Base-by-base conservation (phyloP, 2,797 vertebrate genomes). In the Phalanger gymnotis region DNA sequence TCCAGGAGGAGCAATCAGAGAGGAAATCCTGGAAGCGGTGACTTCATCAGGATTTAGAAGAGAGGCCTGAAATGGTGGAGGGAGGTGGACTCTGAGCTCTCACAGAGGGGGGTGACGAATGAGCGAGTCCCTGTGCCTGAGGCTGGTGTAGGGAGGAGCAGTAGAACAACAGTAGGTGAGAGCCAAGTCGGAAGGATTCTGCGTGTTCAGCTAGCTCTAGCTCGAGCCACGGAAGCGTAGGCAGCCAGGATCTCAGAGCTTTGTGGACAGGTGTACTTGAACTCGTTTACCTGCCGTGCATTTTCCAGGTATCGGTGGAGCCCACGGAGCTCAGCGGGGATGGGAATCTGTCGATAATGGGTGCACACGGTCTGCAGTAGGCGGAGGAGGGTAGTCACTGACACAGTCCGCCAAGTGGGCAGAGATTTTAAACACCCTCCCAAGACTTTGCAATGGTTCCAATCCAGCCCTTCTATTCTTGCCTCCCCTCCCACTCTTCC, bases 201-300 rank as follows among this genome's bases (percentile, higher is more conserved):
- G 14, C 30, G 25, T 1, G 19, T 5, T 19, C 73, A 54, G n/a
- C 54, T 81, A 16, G 31, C 47, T 47, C 51, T 53, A 90, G 90
- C 51, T 19, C n/a, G 61, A 87, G 99, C 98, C 96, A 99, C 99
- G 0, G 98, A 97, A 12, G 95, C 93, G 97, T 99, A 99, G 93
- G 99, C 99, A 6, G 97, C 95, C 57, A 99, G 93, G 66, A 99
- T 99, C 98, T 99, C 99, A 0, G 97, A 66, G 2, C 98, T 98
- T 2, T 98, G 98, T 12, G 99, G 99, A 92, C 99, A 99, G 40
- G 99, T 99, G 97, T 98, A 98, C 56, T 98, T 98, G 98, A 99
- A 99, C 98, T 99, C 99, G 10, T 99, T 99, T 94, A 98, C 98
- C 96, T 99, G 98, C 3, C 98, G 98, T 16, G 99, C 99, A 0